Evolutionary conservation across 2,888 invertebrate species (phyloP).

Genomic region (Cloeon dipterum): DNA sequence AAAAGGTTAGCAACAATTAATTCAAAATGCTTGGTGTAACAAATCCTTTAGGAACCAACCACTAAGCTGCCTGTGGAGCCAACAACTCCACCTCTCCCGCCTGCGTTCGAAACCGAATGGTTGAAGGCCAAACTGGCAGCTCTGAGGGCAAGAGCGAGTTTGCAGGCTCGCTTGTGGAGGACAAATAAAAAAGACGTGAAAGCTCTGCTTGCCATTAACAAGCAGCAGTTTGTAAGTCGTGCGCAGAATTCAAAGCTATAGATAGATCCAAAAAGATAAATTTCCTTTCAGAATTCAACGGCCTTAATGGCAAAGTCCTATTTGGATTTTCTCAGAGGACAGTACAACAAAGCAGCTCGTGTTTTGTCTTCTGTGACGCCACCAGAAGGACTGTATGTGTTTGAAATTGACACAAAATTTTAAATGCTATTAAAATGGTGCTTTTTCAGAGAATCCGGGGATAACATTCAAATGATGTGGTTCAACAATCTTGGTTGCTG

Average conservation of each 20-base stretch:
- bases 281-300: constrained; percentile 25
- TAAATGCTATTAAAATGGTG: too few relatives aligned
- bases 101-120: constrained; percentile 1
- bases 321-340: constrained; percentile 37
- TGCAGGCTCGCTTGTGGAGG: not conserved
- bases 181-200: not conserved
- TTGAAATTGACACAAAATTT: too few relatives aligned
- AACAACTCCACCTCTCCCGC: not conserved
- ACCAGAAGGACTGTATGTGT: constrained; percentile 1
- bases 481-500: constrained; percentile 67
- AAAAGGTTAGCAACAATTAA: not conserved
- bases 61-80: not conserved
- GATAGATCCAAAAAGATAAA: too few relatives aligned
- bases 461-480: constrained; percentile 35
- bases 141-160: not conserved
- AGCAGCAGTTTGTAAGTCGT: constrained; percentile 1
- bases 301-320: constrained; percentile 34
- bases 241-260: too few relatives aligned
- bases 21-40: too few relatives aligned
- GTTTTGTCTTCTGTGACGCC: constrained; percentile 24
- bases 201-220: not conserved
- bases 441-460: constrained; percentile 27
- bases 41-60: not conserved
- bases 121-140: not conserved
- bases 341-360: constrained; percentile 34